These are phyloP conservation scores for Alloplasta piceator DNA, from an alignment of 2,888 invertebrate species.

Conservation along the genomic window DNA sequence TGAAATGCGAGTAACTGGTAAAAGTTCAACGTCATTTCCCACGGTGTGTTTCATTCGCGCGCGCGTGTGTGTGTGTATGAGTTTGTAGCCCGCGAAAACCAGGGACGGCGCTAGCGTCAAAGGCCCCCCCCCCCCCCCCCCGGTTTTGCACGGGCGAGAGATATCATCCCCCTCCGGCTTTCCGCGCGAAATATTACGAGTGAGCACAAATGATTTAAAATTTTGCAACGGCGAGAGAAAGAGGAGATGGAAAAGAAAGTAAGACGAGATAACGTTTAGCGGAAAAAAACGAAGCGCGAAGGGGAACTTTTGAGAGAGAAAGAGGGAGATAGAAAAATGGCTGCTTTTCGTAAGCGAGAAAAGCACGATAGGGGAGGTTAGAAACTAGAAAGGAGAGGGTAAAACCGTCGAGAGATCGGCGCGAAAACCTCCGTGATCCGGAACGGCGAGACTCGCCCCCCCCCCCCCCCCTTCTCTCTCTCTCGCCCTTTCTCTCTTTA, in stretches of 20 bases:
- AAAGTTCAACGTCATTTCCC: constrained; percentile 81
- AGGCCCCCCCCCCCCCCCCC: constrained; percentile 39
- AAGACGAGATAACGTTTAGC: constrained; percentile 54
- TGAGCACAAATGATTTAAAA: background rate
- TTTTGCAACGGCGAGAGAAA: constrained; percentile 28
- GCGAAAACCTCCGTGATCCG: constrained; percentile 74
- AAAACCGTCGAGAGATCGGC: constrained; percentile 68
- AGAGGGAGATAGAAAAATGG: constrained; percentile 32
- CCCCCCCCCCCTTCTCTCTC: constrained; percentile 24
- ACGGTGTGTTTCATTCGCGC: constrained; percentile 69
- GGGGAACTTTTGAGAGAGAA: constrained; percentile 58
- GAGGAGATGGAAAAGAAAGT: constrained; percentile 36
- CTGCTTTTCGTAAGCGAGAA: constrained; percentile 4
- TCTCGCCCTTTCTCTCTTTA: constrained; percentile 17
- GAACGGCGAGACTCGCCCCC: constrained; percentile 63
- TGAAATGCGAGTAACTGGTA: constrained; percentile 74
- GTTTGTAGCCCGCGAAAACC: constrained; percentile 42
- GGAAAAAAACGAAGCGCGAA: constrained; percentile 62
- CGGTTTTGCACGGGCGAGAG: background rate
- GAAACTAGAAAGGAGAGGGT: constrained; percentile 37
- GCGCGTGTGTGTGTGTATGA: constrained; percentile 33
- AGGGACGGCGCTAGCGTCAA: constrained; percentile 50
- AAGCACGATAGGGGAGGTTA: background rate
- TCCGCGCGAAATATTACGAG: background rate
- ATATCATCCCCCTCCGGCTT: background rate